These are phyloP conservation scores for Accipiter cooperii DNA, from an alignment of 2,113 vertebrate species.

Conservation along the genomic window DNA sequence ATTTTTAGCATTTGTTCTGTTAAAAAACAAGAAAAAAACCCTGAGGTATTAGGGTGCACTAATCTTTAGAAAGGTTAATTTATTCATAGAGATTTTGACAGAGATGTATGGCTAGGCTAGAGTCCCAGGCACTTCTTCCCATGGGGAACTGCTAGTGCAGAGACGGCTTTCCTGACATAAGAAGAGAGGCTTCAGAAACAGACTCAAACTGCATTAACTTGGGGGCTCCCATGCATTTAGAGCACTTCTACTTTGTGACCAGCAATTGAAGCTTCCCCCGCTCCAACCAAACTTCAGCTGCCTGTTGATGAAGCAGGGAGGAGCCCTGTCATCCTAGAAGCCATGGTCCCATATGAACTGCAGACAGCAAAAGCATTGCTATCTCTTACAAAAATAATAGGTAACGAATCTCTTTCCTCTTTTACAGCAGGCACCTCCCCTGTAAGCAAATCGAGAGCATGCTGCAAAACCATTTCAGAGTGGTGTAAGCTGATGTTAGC, in stretches of 20 bases:
- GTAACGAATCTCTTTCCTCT: not conserved
- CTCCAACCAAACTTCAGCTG: not conserved
- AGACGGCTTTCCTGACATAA: conserved; percentile 58
- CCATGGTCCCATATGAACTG: accelerated
- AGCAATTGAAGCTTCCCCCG: not conserved
- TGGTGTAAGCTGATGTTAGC: not conserved
- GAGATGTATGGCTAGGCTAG: conserved; percentile 92
- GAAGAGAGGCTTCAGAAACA: conserved; percentile 52
- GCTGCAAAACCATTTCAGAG: not conserved
- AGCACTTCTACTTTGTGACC: not conserved
- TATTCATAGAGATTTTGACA: conserved; percentile 99
- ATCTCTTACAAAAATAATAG: accelerated
- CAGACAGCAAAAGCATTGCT: not conserved
- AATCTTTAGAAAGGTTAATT: conserved; percentile 99
- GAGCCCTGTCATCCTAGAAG: not conserved
- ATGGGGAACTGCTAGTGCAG: conserved; percentile 76
- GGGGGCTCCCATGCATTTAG: not conserved
- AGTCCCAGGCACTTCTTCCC: conserved; percentile 88
- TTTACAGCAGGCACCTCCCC: not conserved
- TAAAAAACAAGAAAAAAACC: conserved; percentile 81
- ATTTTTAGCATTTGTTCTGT: conserved; percentile 84
- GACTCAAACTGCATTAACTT: conserved; percentile 29
- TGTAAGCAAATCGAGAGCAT: not conserved
- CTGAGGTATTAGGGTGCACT: conserved; percentile 97
- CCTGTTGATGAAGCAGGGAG: not conserved